Evolutionary conservation across 2,888 invertebrate species (phyloP).

Genomic region (Helicoverpa assulta): DNA sequence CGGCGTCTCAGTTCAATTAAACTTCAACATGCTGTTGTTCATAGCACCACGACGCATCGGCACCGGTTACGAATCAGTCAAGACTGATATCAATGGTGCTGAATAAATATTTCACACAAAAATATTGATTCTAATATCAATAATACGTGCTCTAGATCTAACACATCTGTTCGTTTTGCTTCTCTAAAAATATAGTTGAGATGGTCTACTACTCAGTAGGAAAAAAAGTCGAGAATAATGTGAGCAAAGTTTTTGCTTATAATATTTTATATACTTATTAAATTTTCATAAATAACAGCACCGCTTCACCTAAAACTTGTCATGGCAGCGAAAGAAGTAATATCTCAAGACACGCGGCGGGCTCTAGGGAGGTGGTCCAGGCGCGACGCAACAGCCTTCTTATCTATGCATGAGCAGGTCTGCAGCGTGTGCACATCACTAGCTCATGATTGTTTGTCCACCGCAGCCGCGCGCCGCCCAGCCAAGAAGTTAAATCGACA

Average conservation of each 20-base stretch:
- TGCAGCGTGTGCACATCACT: slow-evolving; percentile 65
- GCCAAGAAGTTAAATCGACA: slow-evolving; percentile 80
- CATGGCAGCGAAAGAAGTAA: slow-evolving; percentile 74
- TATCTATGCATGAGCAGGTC: slow-evolving; percentile 80
- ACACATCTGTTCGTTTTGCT: neutral
- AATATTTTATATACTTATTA: slow-evolving; percentile 43
- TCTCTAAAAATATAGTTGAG: neutral
- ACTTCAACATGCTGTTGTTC: slow-evolving; percentile 91
- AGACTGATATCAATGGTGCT: neutral
- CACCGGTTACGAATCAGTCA: slow-evolving; percentile 38
- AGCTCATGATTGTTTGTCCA: slow-evolving; percentile 68
- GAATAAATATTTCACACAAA: neutral
- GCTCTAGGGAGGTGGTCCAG: slow-evolving; percentile 71
- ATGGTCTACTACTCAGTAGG: neutral
- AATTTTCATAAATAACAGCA: slow-evolving; percentile 47
- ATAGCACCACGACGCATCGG: slow-evolving; percentile 44
- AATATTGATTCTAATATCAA: neutral
- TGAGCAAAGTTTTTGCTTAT: slow-evolving; percentile 16
- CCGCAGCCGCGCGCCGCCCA: slow-evolving; percentile 54
- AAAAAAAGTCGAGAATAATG: slow-evolving; percentile 16
- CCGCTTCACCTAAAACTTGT: slow-evolving; percentile 69
- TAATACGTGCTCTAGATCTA: neutral
- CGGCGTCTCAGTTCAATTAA: slow-evolving; percentile 90
- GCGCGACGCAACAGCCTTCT: slow-evolving; percentile 72
- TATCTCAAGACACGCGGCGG: slow-evolving; percentile 76